phyloP scores from a whole-genome alignment of 2,888 invertebrate species.

The Pseudeuparius sepicola region DNA sequence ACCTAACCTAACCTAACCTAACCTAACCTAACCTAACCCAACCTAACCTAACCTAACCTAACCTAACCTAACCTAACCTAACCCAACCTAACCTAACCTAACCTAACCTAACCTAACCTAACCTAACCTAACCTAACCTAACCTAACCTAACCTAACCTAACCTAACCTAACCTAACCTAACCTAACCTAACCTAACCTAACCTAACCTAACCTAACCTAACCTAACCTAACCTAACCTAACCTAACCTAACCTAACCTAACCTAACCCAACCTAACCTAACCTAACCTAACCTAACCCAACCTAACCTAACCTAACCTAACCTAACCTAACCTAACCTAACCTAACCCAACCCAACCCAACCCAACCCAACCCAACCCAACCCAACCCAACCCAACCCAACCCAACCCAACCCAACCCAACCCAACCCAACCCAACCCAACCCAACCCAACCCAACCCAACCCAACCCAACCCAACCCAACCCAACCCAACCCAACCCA shows the following conservation, averaged over 20 bases:
- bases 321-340: conserved; percentile 18
- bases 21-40: no score
- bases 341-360: conserved; percentile 17
- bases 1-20: no score
- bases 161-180: no score
- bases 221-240: no score
- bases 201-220: no score
- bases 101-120: no score
- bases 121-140: no score
- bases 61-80: no score
- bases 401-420: conserved; percentile 21
- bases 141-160: no score
- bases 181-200: no score
- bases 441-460: conserved; percentile 18
- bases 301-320: conserved; percentile 18
- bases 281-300: conserved; percentile 18
- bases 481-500: conserved; percentile 21
- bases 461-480: conserved; percentile 20
- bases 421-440: conserved; percentile 21
- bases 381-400: conserved; percentile 21
- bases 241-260: conserved; percentile 19
- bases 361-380: conserved; percentile 19
- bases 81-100: no score
- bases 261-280: conserved; percentile 17
- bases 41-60: no score